A percentile compares a stretch with the other conserved stretches of the same genome.
Conservation (phyloP, 2,888 invertebrate genomes). For the Brachylomia viminalis region DNA sequence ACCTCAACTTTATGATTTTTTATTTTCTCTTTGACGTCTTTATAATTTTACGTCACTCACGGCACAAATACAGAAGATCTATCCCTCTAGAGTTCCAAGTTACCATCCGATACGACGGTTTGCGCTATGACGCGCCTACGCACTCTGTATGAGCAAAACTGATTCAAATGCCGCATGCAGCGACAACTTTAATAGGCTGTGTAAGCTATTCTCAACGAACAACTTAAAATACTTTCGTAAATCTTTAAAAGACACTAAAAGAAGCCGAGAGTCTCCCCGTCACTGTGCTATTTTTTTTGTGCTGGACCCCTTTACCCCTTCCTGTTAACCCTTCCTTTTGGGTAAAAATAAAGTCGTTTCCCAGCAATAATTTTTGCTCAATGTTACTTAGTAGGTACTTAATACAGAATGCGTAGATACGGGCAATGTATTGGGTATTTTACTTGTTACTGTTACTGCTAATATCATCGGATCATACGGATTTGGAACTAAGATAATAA, state of each 20-base stretch:
- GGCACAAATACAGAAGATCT: background rate
- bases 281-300: background rate
- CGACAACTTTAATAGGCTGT: slow-evolving; percentile 1
- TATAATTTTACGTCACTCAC: background rate
- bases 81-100: background rate
- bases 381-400: background rate
- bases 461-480: no score
- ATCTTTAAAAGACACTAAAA: background rate
- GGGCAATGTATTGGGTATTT: no score
- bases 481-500: background rate
- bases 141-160: slow-evolving; percentile 6
- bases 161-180: background rate
- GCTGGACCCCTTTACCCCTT: no score
- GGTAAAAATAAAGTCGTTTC: background rate
- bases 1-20: background rate
- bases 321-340: no score
- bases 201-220: background rate
- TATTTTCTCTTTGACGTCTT: background rate
- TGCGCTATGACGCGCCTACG: background rate
- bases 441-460: no score
- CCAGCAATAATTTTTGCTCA: background rate
- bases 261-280: background rate
- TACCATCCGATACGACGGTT: no score
- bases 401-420: no score
- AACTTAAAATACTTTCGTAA: slow-evolving; percentile 2